A percentile compares a stretch with the other conserved stretches of the same genome.
These are phyloP conservation scores for Osmerus mordax DNA, from an alignment of 2,113 vertebrate genomes.

Conservation along the genomic window DNA sequence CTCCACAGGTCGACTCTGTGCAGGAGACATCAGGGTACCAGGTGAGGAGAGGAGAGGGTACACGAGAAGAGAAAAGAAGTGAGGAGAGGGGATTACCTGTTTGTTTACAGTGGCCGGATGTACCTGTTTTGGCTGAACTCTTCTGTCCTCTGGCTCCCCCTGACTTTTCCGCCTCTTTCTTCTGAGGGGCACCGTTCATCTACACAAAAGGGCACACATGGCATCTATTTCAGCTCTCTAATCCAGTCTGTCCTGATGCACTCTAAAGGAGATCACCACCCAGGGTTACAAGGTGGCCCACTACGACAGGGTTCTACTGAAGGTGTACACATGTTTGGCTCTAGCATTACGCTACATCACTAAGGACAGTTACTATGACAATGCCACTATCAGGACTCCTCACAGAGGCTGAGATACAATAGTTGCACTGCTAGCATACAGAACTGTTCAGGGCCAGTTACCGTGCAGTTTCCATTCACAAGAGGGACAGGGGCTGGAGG, in stretches of 20 bases:
- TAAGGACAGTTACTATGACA: no score
- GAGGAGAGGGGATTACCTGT: slow-evolving; percentile 45
- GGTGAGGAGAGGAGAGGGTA: background rate
- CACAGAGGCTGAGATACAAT: no score
- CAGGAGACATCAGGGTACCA: background rate
- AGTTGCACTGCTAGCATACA: no score
- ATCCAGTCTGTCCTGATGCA: no score
- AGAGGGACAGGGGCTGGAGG: background rate
- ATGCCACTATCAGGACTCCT: no score
- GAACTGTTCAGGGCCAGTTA: slow-evolving; percentile 18
- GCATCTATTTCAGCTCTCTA: no score
- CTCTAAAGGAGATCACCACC: no score
- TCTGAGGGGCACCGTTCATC: slow-evolving; percentile 38
- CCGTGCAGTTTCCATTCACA: slow-evolving; percentile 45
- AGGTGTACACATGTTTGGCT: no score
- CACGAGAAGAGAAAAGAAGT: background rate
- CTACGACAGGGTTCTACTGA: no score
- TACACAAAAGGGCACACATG: slow-evolving; percentile 19
- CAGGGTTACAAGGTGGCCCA: no score
- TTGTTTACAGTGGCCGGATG: background rate
- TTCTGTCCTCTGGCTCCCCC: slow-evolving; percentile 20
- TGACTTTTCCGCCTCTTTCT: slow-evolving; percentile 24
- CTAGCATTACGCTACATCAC: no score
- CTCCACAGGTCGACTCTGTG: slow-evolving; percentile 60
- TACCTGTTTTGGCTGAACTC: slow-evolving; percentile 22